Evolutionary conservation across 2,888 invertebrate genomes (phyloP), one percentile per base, ranked within the genome.

Genomic region (Drosophila affinis): DNA sequence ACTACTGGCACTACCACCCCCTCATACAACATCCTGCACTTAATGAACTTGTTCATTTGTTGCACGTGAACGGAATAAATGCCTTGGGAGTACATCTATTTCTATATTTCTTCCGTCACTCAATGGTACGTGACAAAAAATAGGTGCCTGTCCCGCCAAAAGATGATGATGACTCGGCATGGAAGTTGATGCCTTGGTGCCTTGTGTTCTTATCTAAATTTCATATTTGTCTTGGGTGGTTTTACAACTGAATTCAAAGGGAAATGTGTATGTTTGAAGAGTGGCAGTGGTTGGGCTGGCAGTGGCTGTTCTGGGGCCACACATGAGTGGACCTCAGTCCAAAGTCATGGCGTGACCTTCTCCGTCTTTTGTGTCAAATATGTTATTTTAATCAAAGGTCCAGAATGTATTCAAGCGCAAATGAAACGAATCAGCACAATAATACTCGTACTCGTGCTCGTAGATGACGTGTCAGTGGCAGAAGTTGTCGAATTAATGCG

Each of bases 41-140:
- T 88, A 86, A 85, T 83, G 86, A 88, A 87, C 88, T 87, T 80
- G 88, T 83, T 86, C 79, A 87, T 86, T 77, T 72, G 71, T 76
- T 74, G 86, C 80, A 82, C 84, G 88, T 87, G 88, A 57, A 61
- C 70, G 45, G 88, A 74, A 84, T 86, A 69, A 64, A 61, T 60
- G 47, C 49, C 69, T 70, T 70, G 68, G 45, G 56, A 63, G 63
- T 67, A 39, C 65, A 55, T 56, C 48, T 74, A 76, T 64, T 61
- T 84, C 64, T 63, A 71, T 72, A 81, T 79, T 79, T 74, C 18
- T 60, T 59, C 47, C 63, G 57, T 51, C 72, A 64, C 67, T 79
- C 53, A 68, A 55, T 49, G 71, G 52, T 62, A 71, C 74, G 77
- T 77, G 61, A 62, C 55, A 58, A 45, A 57, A 51, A 24, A 21